Conservation (phyloP, 2,888 invertebrate genomes). For the Octodonta nipae region DNA sequence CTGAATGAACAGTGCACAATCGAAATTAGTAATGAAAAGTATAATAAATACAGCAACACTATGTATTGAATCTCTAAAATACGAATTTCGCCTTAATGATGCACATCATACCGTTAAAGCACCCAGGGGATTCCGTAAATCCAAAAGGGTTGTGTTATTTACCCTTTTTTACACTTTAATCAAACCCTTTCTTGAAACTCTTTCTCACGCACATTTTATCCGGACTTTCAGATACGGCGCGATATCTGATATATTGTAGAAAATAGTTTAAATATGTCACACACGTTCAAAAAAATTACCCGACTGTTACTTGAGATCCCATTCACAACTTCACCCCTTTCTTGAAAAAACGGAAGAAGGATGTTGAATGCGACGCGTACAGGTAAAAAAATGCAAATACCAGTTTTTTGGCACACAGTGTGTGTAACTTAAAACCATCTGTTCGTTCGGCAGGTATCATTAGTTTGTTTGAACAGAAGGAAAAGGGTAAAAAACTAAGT, state of each 20-base stretch:
- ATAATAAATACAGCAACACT: too few species aligned
- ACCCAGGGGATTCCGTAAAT: too few species aligned
- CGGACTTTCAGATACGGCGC: conserved; percentile 8
- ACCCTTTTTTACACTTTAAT: background rate
- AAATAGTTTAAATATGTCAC: conserved; percentile 17
- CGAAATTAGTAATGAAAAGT: too few species aligned
- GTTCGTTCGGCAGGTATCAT: conserved; percentile 5
- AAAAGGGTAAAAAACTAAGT: conserved; percentile 2
- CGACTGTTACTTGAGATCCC: conserved; percentile 15
- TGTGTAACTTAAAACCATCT: conserved; percentile 3
- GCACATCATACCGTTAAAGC: too few species aligned
- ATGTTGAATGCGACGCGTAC: conserved; percentile 11
- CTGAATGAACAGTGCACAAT: too few species aligned
- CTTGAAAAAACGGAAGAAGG: conserved; percentile 13
- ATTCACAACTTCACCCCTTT: conserved; percentile 14
- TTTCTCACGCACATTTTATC: conserved; percentile 2
- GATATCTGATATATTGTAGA: conserved; percentile 13
- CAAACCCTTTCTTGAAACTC: conserved; percentile 1
- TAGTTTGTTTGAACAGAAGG: too few species aligned
- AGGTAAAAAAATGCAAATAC: conserved; percentile 19
- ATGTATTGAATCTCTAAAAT: too few species aligned
- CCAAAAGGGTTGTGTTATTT: too few species aligned
- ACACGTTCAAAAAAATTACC: conserved; percentile 14
- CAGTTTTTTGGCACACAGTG: conserved; percentile 8
- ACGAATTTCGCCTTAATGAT: too few species aligned